phyloP scores from a whole-genome alignment of 2,888 invertebrate species.

The Hedya salicella region DNA sequence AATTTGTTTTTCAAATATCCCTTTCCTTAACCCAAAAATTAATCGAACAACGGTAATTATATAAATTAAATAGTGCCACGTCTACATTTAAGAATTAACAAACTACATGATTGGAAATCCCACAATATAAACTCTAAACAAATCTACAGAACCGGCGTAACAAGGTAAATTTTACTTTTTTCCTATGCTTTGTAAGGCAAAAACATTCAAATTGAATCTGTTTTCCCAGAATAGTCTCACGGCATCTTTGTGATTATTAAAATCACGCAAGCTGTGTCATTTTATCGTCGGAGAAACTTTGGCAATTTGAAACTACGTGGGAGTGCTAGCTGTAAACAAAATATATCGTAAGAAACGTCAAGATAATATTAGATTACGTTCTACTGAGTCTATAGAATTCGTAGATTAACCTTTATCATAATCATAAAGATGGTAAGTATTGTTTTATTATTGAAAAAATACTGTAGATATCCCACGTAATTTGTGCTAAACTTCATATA shows the following conservation, averaged over 20 bases:
- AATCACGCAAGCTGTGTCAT: conserved; percentile 30
- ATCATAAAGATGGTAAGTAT: conserved; percentile 29
- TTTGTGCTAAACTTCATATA: not conserved
- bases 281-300: conserved; percentile 34
- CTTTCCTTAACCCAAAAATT: conserved; percentile 24
- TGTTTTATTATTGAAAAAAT: not conserved
- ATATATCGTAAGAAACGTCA: conserved; percentile 32
- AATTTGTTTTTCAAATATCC: conserved; percentile 42
- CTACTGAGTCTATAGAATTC: conserved; percentile 12
- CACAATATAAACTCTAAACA: conserved; percentile 47
- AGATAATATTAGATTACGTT: conserved; percentile 41
- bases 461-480: not conserved
- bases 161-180: conserved; percentile 53
- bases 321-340: conserved; percentile 34
- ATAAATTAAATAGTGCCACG: conserved; percentile 15
- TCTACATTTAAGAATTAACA: conserved; percentile 3
- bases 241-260: conserved; percentile 17
- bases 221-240: conserved; percentile 38
- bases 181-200: conserved; percentile 40
- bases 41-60: conserved; percentile 1
- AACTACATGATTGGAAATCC: conserved; percentile 12
- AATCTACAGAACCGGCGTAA: conserved; percentile 50
- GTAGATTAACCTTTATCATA: not conserved
- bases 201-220: conserved; percentile 30
- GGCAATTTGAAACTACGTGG: conserved; percentile 33